These are phyloP conservation scores for Troilus luridus DNA, from an alignment of 2,888 invertebrate species.

Conservation along the genomic window DNA sequence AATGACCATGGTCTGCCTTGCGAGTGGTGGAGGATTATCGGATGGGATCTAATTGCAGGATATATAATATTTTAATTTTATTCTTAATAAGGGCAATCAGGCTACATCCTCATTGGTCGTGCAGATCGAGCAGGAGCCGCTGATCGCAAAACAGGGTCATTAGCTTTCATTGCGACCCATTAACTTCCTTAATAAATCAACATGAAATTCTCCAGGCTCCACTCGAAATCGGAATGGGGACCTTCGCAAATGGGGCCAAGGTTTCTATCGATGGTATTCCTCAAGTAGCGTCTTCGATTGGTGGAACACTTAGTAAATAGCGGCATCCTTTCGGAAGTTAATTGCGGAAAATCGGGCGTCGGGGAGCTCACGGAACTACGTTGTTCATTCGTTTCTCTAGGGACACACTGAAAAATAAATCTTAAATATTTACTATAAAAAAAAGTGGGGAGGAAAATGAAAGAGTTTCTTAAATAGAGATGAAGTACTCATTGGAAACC, in stretches of 20 bases:
- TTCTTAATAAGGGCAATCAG: background rate
- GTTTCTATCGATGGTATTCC: background rate
- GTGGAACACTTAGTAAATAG: background rate
- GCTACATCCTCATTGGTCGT: background rate
- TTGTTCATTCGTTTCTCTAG: background rate
- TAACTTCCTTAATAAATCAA: background rate
- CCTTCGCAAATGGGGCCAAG: background rate
- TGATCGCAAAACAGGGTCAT: background rate
- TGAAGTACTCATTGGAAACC: too few species aligned
- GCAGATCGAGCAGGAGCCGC: background rate
- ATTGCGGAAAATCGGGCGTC: background rate
- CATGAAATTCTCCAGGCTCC: background rate
- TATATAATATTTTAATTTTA: background rate
- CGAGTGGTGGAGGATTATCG: background rate
- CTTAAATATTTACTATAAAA: background rate
- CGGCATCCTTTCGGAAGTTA: background rate
- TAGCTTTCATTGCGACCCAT: slow-evolving; percentile 3
- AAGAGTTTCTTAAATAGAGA: too few species aligned
- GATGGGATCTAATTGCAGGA: background rate
- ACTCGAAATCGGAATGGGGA: background rate
- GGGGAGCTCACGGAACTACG: background rate
- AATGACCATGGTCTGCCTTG: background rate
- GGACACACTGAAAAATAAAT: background rate
- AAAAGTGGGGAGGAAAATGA: background rate
- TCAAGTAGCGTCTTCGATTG: background rate